Conservation (phyloP, 2,113 vertebrate genomes). For the Garra rufa region DNA sequence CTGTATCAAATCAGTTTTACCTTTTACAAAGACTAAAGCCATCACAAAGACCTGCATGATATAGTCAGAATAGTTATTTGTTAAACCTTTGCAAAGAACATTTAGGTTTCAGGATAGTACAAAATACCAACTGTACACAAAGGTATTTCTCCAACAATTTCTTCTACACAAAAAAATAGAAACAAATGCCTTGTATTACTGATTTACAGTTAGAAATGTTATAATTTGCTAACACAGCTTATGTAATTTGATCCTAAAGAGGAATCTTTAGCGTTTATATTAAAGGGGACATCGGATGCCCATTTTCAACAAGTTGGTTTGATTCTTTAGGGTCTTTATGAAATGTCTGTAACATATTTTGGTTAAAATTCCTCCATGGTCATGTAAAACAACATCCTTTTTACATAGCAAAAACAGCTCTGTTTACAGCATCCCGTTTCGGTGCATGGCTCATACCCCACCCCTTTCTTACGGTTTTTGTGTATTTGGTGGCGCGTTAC, state of each 20-base stretch:
- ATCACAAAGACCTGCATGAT: not conserved
- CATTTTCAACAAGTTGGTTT: no score
- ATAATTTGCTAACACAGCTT: not conserved
- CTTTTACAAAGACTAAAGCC: not conserved
- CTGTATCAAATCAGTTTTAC: not conserved
- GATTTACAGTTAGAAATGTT: not conserved
- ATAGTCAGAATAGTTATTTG: not conserved
- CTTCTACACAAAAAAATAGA: not conserved
- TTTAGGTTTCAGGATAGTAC: not conserved
- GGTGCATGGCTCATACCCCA: no score
- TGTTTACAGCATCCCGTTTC: no score
- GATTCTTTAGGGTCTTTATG: no score
- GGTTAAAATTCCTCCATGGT: no score
- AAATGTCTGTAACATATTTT: no score
- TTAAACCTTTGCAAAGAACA: not conserved
- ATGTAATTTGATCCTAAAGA: not conserved
- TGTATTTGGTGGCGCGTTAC: no score
- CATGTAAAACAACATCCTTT: no score
- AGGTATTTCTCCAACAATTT: not conserved
- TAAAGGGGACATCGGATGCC: no score
- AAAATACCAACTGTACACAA: not conserved
- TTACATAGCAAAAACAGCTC: no score
- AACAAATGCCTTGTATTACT: not conserved
- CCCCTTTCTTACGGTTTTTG: no score
- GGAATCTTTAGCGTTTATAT: not conserved